Evolutionary conservation across 2,113 vertebrate species (phyloP), one percentile per base, ranked within the genome.

Genomic region (Tyrannus savana): DNA sequence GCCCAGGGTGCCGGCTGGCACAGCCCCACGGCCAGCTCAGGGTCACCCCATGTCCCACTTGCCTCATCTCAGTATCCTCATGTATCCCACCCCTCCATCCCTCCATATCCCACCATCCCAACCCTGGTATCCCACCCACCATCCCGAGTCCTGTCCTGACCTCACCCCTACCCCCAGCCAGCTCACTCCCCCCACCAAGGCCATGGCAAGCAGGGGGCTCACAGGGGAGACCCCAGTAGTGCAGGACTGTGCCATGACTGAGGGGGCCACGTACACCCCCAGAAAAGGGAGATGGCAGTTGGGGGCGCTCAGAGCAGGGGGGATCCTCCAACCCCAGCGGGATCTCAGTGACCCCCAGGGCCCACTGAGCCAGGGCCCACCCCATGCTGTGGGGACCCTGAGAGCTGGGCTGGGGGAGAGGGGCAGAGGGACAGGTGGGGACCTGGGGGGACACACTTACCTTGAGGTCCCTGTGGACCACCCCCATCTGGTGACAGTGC

Each of bases 391-490:
- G 28, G 24, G 33, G 19, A 69, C 44, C 14, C 52, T 46, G 19
- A n/a, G 22, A 37, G 30, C 62, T 56, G 44, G 39, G 47, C 10
- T 19, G 39, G 27, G 50, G 30, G 15, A 41, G 31, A 21, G 16
- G 44, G 82, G 92, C 79, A 79, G 93, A 84, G 42, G 84, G 84
- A 89, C 8, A 19, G 66, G 78, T 11, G 41, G 82, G 78, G 56
- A n/a, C 7, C n/a, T 33, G 31, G 14, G 42, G 52, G 18, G 14
- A 37, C 33, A 67, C 75, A 41, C 95, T 73, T 98, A 99, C 99
- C 99, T 99, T 99, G 97, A 99, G 98, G 98, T 99, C 99, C 97
- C 99, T 98, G 98, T 99, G 99, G 97, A 99, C 99, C 93, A 99
- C 99, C 85, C 99, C 99, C 99, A 99, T 99, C 98, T 98, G 98